Evolutionary conservation across 64 coral and sea anemone genomes (phyloP).

Genomic region (Hydrozoanthus tunicans): DNA sequence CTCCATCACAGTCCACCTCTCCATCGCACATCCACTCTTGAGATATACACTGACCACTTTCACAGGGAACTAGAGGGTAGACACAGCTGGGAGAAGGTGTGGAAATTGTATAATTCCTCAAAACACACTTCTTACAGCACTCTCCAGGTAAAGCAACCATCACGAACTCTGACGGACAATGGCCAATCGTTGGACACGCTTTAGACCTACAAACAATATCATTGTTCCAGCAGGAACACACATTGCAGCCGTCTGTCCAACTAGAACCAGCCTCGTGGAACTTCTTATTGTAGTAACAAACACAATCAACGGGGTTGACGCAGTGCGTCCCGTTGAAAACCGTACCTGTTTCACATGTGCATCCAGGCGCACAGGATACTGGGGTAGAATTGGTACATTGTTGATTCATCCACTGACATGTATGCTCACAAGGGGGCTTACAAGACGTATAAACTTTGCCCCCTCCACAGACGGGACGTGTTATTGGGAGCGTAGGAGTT

Average conservation of each 20-base stretch:
- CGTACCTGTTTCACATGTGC: slow-evolving; percentile 62
- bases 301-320: slow-evolving; percentile 68
- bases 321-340: slow-evolving; percentile 90
- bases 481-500: slow-evolving; percentile 22
- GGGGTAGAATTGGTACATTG: slow-evolving; percentile 25
- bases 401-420: slow-evolving; percentile 75
- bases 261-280: slow-evolving; percentile 65
- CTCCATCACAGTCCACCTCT: slow-evolving; percentile 65
- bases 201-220: slow-evolving; percentile 63
- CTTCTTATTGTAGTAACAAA: slow-evolving; percentile 59
- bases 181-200: slow-evolving; percentile 63
- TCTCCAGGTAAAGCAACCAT: slow-evolving; percentile 46
- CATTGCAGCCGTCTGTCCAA: slow-evolving; percentile 68
- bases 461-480: slow-evolving; percentile 45
- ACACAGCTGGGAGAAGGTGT: slow-evolving; percentile 41
- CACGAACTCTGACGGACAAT: slow-evolving; percentile 56
- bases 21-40: slow-evolving; percentile 85
- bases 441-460: slow-evolving; percentile 59
- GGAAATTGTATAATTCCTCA: slow-evolving; percentile 31
- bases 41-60: slow-evolving; percentile 61
- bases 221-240: slow-evolving; percentile 89
- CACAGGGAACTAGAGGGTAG: slow-evolving; percentile 37
- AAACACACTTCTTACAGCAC: slow-evolving; percentile 73
- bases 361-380: slow-evolving; percentile 59
- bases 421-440: slow-evolving; percentile 63